Evolutionary conservation across 2,113 vertebrate species (phyloP), one percentile per base, ranked within the genome.

Genomic region (Prolemur simus): DNA sequence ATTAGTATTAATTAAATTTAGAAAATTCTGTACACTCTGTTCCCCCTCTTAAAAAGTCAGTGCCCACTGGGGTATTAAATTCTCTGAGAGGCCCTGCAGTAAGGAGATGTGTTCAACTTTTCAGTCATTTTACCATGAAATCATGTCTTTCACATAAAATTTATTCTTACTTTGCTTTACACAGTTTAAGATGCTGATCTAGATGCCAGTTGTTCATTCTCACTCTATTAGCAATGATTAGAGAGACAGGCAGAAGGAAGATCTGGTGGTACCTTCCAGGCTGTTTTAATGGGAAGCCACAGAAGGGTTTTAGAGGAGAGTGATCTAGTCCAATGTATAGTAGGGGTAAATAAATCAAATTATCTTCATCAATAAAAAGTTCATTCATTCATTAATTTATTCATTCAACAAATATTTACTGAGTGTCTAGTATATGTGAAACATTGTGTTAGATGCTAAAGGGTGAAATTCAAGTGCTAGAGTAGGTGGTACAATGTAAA

Each of bases 1-100:
- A 68, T 91, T 87, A 78, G 60, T 34, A 42, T 93, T 73, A 82
- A 91, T 91, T 78, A 77, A 89, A 91, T 84, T 29, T 89, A 39
- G 69, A 93, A 89, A 95, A 60, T n/a, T 87, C 6, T 87, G 2
- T 52, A 87, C 0, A 39, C 8, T 77, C 9, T 94, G 8, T 42
- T 34, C 32, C 8, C 27, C 20, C 49, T 68, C 34, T 94, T 94
- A 37, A 81, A 92, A 93, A 68, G 56, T 73, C 34, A 29, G 14
- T 68, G 32, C 2, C 73, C n/a, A 64, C 32, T 56, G 77, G 34
- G 94, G 58, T 87, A 87, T 68, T 84, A 49, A 89, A 88, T 92
- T 14, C 2, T 60, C 15, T 27, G 29, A 74, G 52, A 80, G 45
- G 34, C 37, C 34, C 37, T 78, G 27, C 10, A 58, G 13, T 85